Percentiles rank a stretch among this genome's conserved stretches.
Evolutionary conservation across 2,888 invertebrate species (phyloP).

Genomic region (Ischnura elegans): DNA sequence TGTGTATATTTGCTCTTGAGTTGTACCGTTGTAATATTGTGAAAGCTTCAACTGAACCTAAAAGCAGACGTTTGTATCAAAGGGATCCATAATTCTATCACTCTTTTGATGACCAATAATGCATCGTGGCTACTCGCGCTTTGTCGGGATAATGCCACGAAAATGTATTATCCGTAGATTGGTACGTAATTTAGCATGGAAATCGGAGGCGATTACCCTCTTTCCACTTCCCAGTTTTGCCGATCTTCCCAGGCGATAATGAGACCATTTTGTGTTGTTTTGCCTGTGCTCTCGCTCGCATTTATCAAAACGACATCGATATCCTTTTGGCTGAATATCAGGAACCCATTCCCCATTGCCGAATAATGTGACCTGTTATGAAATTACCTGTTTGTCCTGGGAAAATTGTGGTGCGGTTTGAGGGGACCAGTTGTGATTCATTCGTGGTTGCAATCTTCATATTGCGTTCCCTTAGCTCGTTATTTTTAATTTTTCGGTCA

Average conservation of each 20-base stretch:
- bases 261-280: background rate
- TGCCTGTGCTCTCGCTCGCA: background rate
- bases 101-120: background rate
- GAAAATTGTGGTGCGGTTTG: background rate
- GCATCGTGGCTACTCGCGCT: background rate
- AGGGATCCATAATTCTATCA: background rate
- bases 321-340: background rate
- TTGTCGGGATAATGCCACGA: background rate
- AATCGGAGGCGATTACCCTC: background rate
- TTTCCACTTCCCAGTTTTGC: background rate
- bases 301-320: slow-evolving; percentile 1
- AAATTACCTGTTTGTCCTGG: background rate
- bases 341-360: background rate
- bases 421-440: background rate
- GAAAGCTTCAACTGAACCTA: no score
- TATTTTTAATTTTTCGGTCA: background rate
- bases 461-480: background rate
- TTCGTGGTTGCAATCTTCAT: background rate
- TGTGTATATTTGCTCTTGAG: no score
- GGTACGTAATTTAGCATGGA: background rate
- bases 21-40: no score
- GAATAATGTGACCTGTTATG: background rate
- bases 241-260: background rate
- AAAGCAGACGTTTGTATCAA: no score
- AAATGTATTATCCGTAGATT: background rate